These are phyloP conservation scores for Cephus spinipes DNA, from an alignment of 2,888 invertebrate species.

Conservation along the genomic window DNA sequence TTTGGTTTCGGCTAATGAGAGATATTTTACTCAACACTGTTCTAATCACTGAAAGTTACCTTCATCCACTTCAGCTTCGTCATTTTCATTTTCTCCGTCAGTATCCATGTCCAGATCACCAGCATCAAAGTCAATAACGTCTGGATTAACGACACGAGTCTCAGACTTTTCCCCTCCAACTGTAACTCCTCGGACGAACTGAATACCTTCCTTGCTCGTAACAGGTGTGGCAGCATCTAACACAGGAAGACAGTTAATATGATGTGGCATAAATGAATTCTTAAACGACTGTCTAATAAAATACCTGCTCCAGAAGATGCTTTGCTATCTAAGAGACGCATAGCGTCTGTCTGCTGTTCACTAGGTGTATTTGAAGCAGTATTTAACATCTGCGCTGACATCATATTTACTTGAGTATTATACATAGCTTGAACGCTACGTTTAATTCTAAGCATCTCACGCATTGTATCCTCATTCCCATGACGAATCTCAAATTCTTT, in stretches of 20 bases:
- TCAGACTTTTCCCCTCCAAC: conserved; percentile 77
- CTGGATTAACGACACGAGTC: conserved; percentile 82
- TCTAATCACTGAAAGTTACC: conserved; percentile 45
- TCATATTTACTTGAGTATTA: conserved; percentile 99
- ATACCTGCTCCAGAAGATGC: conserved; percentile 67
- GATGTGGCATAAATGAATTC: background rate
- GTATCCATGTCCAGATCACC: conserved; percentile 70
- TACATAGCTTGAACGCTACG: conserved; percentile 97
- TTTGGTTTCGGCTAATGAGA: background rate
- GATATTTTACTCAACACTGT: background rate
- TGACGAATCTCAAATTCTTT: conserved; percentile 99
- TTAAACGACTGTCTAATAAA: background rate
- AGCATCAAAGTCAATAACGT: conserved; percentile 87
- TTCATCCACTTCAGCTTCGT: conserved; percentile 60
- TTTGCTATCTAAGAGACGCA: conserved; percentile 89
- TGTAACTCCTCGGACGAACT: conserved; percentile 90
- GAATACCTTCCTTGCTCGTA: conserved; percentile 71
- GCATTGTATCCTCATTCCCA: conserved; percentile 99
- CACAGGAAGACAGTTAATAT: background rate
- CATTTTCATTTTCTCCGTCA: conserved; percentile 53
- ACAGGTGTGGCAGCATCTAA: conserved; percentile 26
- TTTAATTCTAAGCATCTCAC: conserved; percentile 98
- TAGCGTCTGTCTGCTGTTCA: conserved; percentile 85
- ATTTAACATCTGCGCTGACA: conserved; percentile 97
- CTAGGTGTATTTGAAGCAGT: conserved; percentile 76